Evolutionary conservation across 2,888 invertebrate genomes (phyloP), one percentile per base, ranked within the genome.

Genomic region (Tridacna crocea): DNA sequence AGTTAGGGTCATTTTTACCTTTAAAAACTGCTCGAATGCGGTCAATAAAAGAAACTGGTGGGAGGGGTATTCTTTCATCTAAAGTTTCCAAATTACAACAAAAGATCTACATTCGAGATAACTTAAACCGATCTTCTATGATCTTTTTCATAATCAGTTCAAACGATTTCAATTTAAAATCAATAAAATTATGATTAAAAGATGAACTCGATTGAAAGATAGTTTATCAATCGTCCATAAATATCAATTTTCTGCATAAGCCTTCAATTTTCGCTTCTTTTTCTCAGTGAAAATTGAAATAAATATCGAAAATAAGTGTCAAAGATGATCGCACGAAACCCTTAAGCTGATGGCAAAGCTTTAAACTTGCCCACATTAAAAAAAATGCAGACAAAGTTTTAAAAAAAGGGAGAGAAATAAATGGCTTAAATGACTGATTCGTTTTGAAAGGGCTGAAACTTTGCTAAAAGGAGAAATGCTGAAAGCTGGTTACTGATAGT

Each of bases 191-290:
- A 70, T 48, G 70, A 70, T 70, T 51, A 70, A 70, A 70, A 48
- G 70, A 15, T 0, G 24, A 70, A 70, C 24, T 70, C 26, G 70
- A 70, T 70, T 70, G 70, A 70, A 51, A 70, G 27, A 19, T 70
- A 51, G 17, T 51, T 70, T 51, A 24, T 26, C 70, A 70, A 26
- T 51, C 15, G 11, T n/a, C 70, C 24, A 70, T 70, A 51, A 70
- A 13, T 26, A 22, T 24, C 70, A 70, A 70, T 70, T 70, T 70
- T 70, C 70, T 70, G 70, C 70, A 70, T 70, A 70, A 70, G 51
- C 70, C 17, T 46, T 47, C 68, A 47, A 17, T 26, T 68, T 46
- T 46, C 4, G 26, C 26, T 61, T 24, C 22, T 61, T 61, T 70
- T 70, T 70, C 51, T 24, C 15, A 24, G 51, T 70, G 51, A 70